Evolutionary conservation across 2,888 invertebrate genomes (phyloP).

Genomic region (Chymomyza fuscimana): DNA sequence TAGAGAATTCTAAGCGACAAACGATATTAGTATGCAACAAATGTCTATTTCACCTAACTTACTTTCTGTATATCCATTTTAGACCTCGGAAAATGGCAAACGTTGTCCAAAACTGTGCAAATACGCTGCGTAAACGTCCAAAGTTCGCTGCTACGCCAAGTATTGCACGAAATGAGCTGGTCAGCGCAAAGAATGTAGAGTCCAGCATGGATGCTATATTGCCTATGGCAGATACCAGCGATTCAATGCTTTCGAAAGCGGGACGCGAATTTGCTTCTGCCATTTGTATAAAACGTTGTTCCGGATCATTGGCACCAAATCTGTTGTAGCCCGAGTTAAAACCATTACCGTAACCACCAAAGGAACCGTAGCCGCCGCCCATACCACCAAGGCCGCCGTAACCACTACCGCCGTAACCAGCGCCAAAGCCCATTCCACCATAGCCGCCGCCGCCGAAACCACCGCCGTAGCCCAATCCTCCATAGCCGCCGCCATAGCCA

Average conservation of each 20-base stretch:
- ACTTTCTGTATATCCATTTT: conserved; percentile 89
- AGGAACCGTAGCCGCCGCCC: conserved; percentile 42
- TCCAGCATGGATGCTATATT: conserved; percentile 98
- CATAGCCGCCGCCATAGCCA: conserved; percentile 37
- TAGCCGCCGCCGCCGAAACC: conserved; percentile 58
- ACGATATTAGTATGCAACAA: not conserved
- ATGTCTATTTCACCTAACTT: conserved; percentile 16
- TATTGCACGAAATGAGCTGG: conserved; percentile 96
- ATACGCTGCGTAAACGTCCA: conserved; percentile 88
- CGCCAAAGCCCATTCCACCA: conserved; percentile 44
- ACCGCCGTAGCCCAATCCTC: conserved; percentile 23
- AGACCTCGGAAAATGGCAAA: conserved; percentile 90
- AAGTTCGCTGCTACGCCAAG: conserved; percentile 98
- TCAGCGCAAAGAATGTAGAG: conserved; percentile 96
- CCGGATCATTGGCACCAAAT: conserved; percentile 76
- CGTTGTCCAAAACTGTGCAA: conserved; percentile 92
- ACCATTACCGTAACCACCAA: conserved; percentile 60
- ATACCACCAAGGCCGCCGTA: conserved; percentile 38
- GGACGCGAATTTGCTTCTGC: conserved; percentile 95
- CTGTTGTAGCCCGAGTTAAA: conserved; percentile 65
- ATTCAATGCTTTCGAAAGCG: conserved; percentile 97
- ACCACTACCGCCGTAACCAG: conserved; percentile 31
- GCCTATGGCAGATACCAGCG: conserved; percentile 93
- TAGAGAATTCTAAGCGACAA: conserved; percentile 70
- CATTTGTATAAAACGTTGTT: conserved; percentile 87